phyloP scores from a whole-genome alignment of 2,888 invertebrate genomes.

The Mythimna lalbum region DNA sequence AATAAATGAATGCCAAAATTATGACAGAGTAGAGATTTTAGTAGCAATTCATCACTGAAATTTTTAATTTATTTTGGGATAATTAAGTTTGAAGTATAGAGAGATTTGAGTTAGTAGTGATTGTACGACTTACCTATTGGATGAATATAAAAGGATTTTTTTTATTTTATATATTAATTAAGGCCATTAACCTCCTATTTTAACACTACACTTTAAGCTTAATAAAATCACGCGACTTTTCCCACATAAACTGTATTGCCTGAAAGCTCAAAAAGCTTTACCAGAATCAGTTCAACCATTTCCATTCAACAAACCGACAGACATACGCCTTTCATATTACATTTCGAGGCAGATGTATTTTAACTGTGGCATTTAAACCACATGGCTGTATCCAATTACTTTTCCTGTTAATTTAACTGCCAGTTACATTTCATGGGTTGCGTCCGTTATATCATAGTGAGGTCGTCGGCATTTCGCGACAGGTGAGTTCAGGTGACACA shows the following conservation, averaged over 20 bases:
- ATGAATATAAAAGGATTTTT: no score
- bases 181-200: not conserved
- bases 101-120: no score
- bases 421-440: slow-evolving; percentile 63
- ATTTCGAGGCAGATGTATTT: slow-evolving; percentile 54
- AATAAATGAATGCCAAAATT: no score
- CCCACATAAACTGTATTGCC: not conserved
- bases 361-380: slow-evolving; percentile 51
- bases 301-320: slow-evolving; percentile 11
- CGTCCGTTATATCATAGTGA: slow-evolving; percentile 66
- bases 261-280: not conserved
- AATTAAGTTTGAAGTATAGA: no score
- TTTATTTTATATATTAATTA: no score
- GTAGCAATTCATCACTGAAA: no score
- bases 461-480: slow-evolving; percentile 63
- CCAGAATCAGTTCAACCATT: slow-evolving; percentile 11
- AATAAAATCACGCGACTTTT: not conserved
- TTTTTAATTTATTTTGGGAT: no score
- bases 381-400: slow-evolving; percentile 61
- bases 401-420: slow-evolving; percentile 68
- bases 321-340: slow-evolving; percentile 39
- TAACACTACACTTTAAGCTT: not conserved
- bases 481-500: slow-evolving; percentile 69
- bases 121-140: no score
- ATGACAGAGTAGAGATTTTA: no score